Evolutionary conservation across 2,797 vertebrate genomes (phyloP).

Genomic region (Danio jaintianensis): DNA sequence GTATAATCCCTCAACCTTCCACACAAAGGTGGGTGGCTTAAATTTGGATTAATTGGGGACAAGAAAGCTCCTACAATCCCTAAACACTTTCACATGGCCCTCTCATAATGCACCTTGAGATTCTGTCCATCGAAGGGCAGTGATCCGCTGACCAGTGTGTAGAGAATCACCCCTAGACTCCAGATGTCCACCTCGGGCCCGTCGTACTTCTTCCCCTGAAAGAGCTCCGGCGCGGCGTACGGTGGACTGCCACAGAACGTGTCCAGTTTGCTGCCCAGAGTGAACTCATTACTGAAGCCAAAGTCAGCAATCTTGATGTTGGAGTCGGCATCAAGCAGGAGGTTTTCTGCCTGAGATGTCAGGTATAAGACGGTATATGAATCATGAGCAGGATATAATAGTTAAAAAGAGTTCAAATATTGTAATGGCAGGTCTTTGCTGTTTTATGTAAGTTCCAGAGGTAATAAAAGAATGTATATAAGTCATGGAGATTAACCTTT

Average conservation of each 20-base stretch:
- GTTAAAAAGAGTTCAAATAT: slow-evolving; percentile 14
- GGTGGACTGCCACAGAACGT: slow-evolving; percentile 92
- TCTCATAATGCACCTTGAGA: slow-evolving; percentile 83
- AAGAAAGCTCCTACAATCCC: not conserved
- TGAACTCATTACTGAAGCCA: slow-evolving; percentile 94
- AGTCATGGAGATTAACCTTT: slow-evolving; percentile 75
- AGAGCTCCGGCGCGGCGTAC: slow-evolving; percentile 82
- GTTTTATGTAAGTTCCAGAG: slow-evolving; percentile 13
- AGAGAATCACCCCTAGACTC: slow-evolving; percentile 94
- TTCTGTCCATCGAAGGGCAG: slow-evolving; percentile 98
- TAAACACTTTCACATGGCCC: not conserved
- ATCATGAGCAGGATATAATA: not conserved
- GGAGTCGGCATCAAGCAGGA: slow-evolving; percentile 88
- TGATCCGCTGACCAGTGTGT: slow-evolving; percentile 96
- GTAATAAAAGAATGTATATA: not conserved
- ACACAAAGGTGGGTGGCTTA: too few relatives aligned
- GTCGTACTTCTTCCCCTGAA: slow-evolving; percentile 93
- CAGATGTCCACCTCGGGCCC: slow-evolving; percentile 93
- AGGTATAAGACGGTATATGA: slow-evolving; percentile 10
- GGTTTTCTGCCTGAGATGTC: slow-evolving; percentile 87
- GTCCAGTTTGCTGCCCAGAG: slow-evolving; percentile 90
- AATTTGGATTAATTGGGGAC: too few relatives aligned
- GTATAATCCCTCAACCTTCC: too few relatives aligned
- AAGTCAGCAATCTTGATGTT: slow-evolving; percentile 95
- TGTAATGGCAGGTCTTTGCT: not conserved